phyloP scores from a whole-genome alignment of 2,797 vertebrate genomes.

The Ciconia nigra region DNA sequence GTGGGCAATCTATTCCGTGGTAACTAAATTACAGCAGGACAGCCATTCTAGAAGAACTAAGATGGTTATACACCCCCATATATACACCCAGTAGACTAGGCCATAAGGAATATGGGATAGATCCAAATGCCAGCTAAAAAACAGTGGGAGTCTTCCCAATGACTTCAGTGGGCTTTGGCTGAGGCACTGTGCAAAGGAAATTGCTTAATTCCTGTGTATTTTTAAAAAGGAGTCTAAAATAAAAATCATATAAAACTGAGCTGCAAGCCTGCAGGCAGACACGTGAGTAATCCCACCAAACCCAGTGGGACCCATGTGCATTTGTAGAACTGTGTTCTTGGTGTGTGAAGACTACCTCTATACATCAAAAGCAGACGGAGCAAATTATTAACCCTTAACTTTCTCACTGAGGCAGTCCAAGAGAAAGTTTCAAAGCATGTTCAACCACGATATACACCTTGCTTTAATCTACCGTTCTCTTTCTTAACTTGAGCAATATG shows the following conservation, averaged over 20 bases:
- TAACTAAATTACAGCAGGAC: background rate
- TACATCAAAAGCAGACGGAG: background rate
- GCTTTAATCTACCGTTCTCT: background rate
- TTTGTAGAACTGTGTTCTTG: background rate
- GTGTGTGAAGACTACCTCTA: background rate
- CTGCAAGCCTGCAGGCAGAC: background rate
- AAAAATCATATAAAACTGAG: background rate
- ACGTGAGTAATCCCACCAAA: background rate
- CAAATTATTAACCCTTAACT: background rate
- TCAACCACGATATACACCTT: background rate
- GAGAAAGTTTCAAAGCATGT: background rate
- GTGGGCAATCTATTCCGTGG: background rate
- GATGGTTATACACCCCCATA: background rate
- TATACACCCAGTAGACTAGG: background rate
- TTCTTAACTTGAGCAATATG: background rate
- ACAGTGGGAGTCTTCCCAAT: conserved; percentile 28
- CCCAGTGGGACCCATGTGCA: background rate
- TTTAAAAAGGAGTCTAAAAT: conserved; percentile 10
- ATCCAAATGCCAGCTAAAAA: background rate
- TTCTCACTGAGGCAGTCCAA: background rate
- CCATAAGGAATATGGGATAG: background rate
- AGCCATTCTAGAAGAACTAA: background rate
- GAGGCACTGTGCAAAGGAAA: conserved; percentile 19
- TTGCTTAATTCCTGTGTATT: conserved; percentile 37
- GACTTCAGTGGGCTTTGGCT: conserved; percentile 42